These are phyloP conservation scores for Perognathus longimembris DNA, from an alignment of 2,113 vertebrate genomes.

Conservation along the genomic window DNA sequence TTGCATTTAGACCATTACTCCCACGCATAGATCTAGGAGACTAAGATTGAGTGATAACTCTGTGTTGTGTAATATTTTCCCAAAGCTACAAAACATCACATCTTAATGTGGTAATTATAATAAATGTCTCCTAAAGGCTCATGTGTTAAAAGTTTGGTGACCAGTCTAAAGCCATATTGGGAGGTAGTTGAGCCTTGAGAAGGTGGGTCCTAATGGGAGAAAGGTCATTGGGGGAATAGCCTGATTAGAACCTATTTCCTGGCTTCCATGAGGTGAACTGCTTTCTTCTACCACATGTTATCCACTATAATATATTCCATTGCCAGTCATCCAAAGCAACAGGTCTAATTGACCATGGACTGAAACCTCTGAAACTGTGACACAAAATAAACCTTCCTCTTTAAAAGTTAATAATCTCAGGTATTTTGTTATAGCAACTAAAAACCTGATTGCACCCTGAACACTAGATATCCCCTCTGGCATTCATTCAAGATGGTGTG, in stretches of 20 bases:
- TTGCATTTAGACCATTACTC: neutral
- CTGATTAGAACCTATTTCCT: neutral
- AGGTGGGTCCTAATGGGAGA: neutral
- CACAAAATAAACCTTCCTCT: neutral
- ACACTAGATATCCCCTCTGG: neutral
- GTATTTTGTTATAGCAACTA: neutral
- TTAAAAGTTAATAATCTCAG: neutral
- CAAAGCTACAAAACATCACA: neutral
- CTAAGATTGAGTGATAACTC: neutral
- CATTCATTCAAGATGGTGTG: neutral
- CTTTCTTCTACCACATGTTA: neutral
- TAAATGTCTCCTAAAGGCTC: neutral
- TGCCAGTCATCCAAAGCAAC: neutral
- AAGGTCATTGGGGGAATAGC: too few relatives aligned
- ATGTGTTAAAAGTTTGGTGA: neutral
- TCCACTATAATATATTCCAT: too few relatives aligned
- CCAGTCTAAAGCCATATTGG: neutral
- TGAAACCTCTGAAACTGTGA: neutral
- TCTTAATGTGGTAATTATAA: neutral
- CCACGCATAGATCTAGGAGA: neutral
- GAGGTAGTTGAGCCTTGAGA: too few relatives aligned
- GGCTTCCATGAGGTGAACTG: neutral
- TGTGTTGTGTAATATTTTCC: neutral
- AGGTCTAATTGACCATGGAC: neutral
- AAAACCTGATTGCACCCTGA: neutral